Conservation (phyloP, 2,888 invertebrate genomes). For the Spodoptera picta region DNA sequence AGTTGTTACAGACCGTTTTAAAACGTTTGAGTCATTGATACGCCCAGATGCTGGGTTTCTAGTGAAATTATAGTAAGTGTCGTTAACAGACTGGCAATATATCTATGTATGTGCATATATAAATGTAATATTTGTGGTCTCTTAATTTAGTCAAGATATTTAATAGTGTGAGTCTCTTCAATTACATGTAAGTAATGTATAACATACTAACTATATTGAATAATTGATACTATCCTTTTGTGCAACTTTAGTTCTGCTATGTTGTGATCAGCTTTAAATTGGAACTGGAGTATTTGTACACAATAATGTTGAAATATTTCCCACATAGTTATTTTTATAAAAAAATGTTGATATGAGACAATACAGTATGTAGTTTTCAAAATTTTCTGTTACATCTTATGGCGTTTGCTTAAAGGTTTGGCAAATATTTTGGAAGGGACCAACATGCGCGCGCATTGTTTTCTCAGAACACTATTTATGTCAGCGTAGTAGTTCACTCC, state of each 20-base stretch:
- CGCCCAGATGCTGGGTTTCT: conserved; percentile 85
- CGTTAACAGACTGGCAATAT: conserved; percentile 88
- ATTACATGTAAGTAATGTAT: conserved; percentile 83
- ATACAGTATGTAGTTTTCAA: conserved; percentile 84
- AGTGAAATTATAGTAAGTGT: conserved; percentile 88
- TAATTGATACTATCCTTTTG: conserved; percentile 84
- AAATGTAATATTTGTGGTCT: conserved; percentile 87
- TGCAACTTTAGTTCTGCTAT: conserved; percentile 86
- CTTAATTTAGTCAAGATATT: conserved; percentile 88
- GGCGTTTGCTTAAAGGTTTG: conserved; percentile 74
- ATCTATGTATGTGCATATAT: conserved; percentile 87
- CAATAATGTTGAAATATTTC: conserved; percentile 80
- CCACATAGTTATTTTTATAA: conserved; percentile 87
- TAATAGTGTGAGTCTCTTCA: conserved; percentile 88
- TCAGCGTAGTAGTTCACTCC: conserved; percentile 66
- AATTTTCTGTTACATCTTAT: conserved; percentile 68
- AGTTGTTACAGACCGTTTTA: conserved; percentile 86
- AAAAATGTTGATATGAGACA: conserved; percentile 84
- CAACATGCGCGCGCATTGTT: conserved; percentile 78
- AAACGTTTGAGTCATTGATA: conserved; percentile 85
- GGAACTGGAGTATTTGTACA: conserved; percentile 85
- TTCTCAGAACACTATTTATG: conserved; percentile 61
- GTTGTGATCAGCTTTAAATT: conserved; percentile 88
- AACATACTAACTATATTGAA: conserved; percentile 81
- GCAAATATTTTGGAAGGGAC: conserved; percentile 85